A percentile compares a stretch with the other conserved stretches of the same genome.
phyloP scores from a whole-genome alignment of 2,888 invertebrate genomes.

The Drosophila birchii region DNA sequence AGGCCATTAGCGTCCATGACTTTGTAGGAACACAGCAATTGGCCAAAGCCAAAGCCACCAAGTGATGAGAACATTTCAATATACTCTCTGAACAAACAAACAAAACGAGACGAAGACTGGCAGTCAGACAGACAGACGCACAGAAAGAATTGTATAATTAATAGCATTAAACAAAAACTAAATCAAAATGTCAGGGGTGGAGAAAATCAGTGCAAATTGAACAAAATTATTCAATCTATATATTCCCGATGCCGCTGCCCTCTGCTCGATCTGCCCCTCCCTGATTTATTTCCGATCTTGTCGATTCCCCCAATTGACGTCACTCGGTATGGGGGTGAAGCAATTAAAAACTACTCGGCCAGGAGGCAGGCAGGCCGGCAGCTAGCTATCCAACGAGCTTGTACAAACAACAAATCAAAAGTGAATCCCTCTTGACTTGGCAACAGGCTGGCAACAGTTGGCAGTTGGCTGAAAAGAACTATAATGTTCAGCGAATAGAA shows the following conservation, averaged over 20 bases:
- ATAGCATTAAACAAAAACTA: slow-evolving; percentile 75
- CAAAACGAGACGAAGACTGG: slow-evolving; percentile 10
- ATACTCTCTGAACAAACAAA: slow-evolving; percentile 37
- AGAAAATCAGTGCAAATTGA: slow-evolving; percentile 42
- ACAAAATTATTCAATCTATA: slow-evolving; percentile 52
- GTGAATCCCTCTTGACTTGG: slow-evolving; percentile 50
- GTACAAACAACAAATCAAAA: slow-evolving; percentile 71
- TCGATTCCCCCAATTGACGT: slow-evolving; percentile 60
- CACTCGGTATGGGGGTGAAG: slow-evolving; percentile 44
- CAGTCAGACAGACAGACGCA: slow-evolving; percentile 5
- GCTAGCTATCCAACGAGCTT: slow-evolving; percentile 38
- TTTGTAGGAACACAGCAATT: slow-evolving; percentile 42
- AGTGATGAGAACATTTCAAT: slow-evolving; percentile 50
- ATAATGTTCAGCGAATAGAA: slow-evolving; percentile 21
- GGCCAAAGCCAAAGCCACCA: slow-evolving; percentile 17
- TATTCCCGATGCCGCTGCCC: slow-evolving; percentile 12
- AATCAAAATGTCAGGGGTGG: slow-evolving; percentile 55
- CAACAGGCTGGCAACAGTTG: slow-evolving; percentile 28
- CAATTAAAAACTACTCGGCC: slow-evolving; percentile 77
- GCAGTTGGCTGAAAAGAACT: slow-evolving; percentile 19
- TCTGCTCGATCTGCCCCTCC: slow-evolving; percentile 8
- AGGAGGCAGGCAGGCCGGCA: slow-evolving; percentile 37
- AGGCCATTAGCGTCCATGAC: slow-evolving; percentile 69
- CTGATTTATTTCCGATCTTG: slow-evolving; percentile 13
- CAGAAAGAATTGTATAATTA: slow-evolving; percentile 52